Percentiles rank a stretch among this genome's conserved stretches.
Conservation (phyloP, 2,888 invertebrate species). For the Noctua janthe region DNA sequence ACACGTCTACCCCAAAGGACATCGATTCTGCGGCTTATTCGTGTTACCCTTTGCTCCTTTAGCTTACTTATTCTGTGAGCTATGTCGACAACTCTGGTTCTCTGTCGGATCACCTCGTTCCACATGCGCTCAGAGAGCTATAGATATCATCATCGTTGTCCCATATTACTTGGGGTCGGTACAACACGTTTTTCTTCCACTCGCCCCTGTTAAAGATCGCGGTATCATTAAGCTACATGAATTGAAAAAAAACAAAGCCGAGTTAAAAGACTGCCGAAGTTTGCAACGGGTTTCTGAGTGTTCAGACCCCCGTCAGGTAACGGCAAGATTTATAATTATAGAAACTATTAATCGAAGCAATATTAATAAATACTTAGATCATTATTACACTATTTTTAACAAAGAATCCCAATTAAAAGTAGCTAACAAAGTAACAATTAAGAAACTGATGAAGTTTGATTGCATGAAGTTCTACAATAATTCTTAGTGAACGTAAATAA, state of each 20-base stretch:
- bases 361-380: conserved; percentile 4
- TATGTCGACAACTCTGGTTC: too few species aligned
- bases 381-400: background rate
- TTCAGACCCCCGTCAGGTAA: background rate
- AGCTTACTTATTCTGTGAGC: too few species aligned
- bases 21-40: too few species aligned
- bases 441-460: conserved; percentile 1
- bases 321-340: background rate
- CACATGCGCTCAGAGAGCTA: background rate
- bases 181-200: background rate
- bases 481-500: conserved; percentile 8
- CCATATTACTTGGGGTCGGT: too few species aligned
- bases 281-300: background rate
- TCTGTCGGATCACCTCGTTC: too few species aligned
- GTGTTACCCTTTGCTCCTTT: too few species aligned
- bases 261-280: background rate
- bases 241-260: background rate
- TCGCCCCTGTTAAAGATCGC: background rate
- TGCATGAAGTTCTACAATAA: background rate
- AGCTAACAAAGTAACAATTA: conserved; percentile 5
- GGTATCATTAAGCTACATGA: background rate
- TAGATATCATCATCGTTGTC: background rate
- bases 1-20: too few species aligned
- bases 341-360: background rate
- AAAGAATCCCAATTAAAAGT: conserved; percentile 9